These are phyloP conservation scores for Fissipunctia ypsillon DNA, from an alignment of 2,888 invertebrate genomes.

Conservation along the genomic window DNA sequence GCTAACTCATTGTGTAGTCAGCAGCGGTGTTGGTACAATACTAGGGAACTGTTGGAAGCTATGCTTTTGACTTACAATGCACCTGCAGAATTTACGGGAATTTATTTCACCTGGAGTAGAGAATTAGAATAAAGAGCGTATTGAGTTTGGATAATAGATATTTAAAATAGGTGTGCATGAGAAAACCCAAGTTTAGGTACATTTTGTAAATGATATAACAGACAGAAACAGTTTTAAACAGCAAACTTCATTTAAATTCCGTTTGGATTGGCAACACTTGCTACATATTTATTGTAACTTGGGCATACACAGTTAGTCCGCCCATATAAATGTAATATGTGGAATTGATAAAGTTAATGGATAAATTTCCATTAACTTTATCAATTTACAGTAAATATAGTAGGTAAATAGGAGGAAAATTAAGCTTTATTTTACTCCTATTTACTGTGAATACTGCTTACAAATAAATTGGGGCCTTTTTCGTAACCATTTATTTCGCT, in stretches of 20 bases:
- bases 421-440: not conserved
- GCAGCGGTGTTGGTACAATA: slow-evolving; percentile 80
- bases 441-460: not conserved
- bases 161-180: slow-evolving; percentile 38
- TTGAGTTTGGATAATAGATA: slow-evolving; percentile 34
- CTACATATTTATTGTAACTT: not conserved
- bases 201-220: slow-evolving; percentile 6
- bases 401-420: too few relatives aligned
- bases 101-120: slow-evolving; percentile 47
- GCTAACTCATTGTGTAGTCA: slow-evolving; percentile 65
- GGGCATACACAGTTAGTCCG: not conserved
- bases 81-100: slow-evolving; percentile 58
- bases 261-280: not conserved
- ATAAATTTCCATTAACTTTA: too few relatives aligned
- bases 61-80: slow-evolving; percentile 59
- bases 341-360: not conserved
- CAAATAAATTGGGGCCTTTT: too few relatives aligned
- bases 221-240: not conserved
- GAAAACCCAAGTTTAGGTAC: slow-evolving; percentile 32
- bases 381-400: too few relatives aligned
- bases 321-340: not conserved
- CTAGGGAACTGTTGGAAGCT: slow-evolving; percentile 56
- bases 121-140: slow-evolving; percentile 33
- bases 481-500: too few relatives aligned
- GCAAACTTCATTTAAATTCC: not conserved